A percentile compares a stretch with the other conserved stretches of the same genome.
Evolutionary conservation across 2,797 vertebrate species (phyloP).

Genomic region (Etheostoma nigrum): DNA sequence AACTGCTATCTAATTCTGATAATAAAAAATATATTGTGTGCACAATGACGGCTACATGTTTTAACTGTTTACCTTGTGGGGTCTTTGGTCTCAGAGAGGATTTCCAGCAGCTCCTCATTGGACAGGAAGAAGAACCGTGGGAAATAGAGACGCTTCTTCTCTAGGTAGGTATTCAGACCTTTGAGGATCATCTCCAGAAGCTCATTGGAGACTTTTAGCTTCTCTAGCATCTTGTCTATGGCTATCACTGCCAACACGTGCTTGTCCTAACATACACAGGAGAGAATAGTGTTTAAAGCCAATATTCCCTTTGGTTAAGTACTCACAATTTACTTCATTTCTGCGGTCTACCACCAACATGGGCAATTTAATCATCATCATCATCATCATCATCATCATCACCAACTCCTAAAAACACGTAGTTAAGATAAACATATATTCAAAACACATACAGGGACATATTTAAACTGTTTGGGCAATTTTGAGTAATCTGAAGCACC

Average conservation of each 20-base stretch:
- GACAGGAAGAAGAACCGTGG: slow-evolving; percentile 97
- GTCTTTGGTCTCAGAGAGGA: slow-evolving; percentile 95
- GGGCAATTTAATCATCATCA: not conserved
- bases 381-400: not conserved
- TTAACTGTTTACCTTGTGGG: slow-evolving; percentile 87
- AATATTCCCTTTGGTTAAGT: not conserved
- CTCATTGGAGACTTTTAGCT: slow-evolving; percentile 87
- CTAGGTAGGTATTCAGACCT: slow-evolving; percentile 93
- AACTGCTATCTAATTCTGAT: too few relatives aligned
- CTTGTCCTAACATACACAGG: slow-evolving; percentile 83
- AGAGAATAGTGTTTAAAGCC: slow-evolving; percentile 15
- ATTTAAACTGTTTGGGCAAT: not conserved
- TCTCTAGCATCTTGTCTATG: slow-evolving; percentile 90
- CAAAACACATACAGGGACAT: not conserved
- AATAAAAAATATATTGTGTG: too few relatives aligned
- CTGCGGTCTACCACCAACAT: not conserved
- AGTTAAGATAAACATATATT: not conserved
- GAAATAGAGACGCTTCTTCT: slow-evolving; percentile 93
- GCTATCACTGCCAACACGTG: slow-evolving; percentile 87
- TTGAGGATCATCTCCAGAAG: slow-evolving; percentile 92
- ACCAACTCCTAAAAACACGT: not conserved
- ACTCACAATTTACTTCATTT: not conserved
- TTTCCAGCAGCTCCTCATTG: slow-evolving; percentile 94
- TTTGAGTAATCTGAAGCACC: too few relatives aligned
- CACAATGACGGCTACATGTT: not conserved